These are phyloP conservation scores for Drosophila mettleri DNA, from an alignment of 2,888 invertebrate genomes.

Conservation along the genomic window DNA sequence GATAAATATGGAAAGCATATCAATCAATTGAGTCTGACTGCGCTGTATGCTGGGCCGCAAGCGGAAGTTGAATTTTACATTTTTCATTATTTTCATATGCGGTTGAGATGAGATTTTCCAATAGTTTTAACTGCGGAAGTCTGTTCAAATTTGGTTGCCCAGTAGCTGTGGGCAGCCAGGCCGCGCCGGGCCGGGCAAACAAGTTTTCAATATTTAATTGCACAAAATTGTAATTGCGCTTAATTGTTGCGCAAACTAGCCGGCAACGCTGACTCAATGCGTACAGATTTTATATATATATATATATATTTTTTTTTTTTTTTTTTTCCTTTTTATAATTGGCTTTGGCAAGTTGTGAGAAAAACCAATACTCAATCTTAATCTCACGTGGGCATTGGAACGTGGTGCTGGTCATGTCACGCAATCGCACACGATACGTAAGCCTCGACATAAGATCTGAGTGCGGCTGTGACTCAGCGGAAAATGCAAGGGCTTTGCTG, in stretches of 20 bases:
- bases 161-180: constrained; percentile 23
- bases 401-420: constrained; percentile 41
- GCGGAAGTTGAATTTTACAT: constrained; percentile 52
- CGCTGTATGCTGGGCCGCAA: constrained; percentile 25
- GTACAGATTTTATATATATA: constrained; percentile 14
- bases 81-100: constrained; percentile 38
- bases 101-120: constrained; percentile 34
- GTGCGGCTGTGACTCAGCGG: constrained; percentile 43
- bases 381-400: constrained; percentile 36
- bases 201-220: constrained; percentile 74
- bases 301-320: neutral
- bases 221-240: constrained; percentile 65
- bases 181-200: constrained; percentile 41
- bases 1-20: constrained; percentile 4
- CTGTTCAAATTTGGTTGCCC: constrained; percentile 30
- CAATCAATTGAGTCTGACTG: constrained; percentile 24
- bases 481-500: constrained; percentile 33
- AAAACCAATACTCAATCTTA: constrained; percentile 51
- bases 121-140: constrained; percentile 61
- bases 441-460: neutral
- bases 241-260: constrained; percentile 71
- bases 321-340: constrained; percentile 38
- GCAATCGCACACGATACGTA: constrained; percentile 25
- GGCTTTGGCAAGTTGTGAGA: constrained; percentile 51
- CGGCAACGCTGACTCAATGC: constrained; percentile 38